phyloP scores from a whole-genome alignment of 2,113 vertebrate genomes.

The Erpornis zantholeuca region DNA sequence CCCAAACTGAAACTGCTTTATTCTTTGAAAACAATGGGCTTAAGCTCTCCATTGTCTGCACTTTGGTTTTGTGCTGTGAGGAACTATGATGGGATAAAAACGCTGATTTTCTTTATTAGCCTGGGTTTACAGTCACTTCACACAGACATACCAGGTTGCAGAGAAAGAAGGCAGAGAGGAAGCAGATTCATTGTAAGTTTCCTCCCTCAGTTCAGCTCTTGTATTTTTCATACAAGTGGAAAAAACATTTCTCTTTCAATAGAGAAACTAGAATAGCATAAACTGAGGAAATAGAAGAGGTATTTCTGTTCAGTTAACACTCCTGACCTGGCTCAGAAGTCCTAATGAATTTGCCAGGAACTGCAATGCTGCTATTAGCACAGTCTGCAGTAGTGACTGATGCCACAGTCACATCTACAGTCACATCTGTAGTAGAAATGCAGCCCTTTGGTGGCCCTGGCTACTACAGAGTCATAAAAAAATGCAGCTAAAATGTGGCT shows the following conservation, averaged over 20 bases:
- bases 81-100: neutral
- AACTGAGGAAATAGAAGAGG: neutral
- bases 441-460: neutral
- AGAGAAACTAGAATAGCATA: neutral
- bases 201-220: neutral
- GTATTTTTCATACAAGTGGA: neutral
- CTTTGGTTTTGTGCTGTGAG: neutral
- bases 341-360: neutral
- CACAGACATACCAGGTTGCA: neutral
- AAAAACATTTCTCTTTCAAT: neutral
- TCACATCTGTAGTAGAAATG: neutral
- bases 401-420: neutral
- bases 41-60: neutral
- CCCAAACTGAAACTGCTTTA: neutral
- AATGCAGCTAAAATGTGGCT: neutral
- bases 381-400: neutral
- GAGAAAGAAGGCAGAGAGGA: neutral
- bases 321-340: neutral
- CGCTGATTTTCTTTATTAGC: neutral
- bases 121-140: constrained; percentile 16
- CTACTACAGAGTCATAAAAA: neutral
- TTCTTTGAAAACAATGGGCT: constrained; percentile 16
- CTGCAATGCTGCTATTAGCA: neutral
- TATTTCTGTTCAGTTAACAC: neutral
- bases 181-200: neutral